These are phyloP conservation scores for Argyra leucocephala DNA, from an alignment of 2,888 invertebrate genomes.

Conservation along the genomic window DNA sequence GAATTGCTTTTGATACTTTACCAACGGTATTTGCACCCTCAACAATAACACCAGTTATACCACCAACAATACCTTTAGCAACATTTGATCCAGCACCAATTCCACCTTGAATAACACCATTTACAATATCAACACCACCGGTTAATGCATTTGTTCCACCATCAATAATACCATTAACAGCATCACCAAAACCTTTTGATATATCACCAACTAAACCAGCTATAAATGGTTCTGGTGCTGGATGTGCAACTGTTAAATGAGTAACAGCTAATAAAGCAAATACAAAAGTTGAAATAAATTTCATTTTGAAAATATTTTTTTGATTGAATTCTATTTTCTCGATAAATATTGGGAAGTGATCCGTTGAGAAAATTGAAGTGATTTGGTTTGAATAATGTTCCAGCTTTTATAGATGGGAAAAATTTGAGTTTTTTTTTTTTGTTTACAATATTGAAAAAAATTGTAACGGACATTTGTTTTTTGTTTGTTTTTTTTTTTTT, in stretches of 20 bases:
- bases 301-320: neutral
- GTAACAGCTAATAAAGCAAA: neutral
- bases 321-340: neutral
- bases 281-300: neutral
- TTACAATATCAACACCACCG: neutral
- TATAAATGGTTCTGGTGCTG: neutral
- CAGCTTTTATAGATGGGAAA: neutral
- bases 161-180: neutral
- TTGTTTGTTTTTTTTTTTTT: too few species aligned
- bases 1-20: neutral
- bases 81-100: neutral
- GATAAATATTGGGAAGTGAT: neutral
- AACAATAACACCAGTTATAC: neutral
- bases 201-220: neutral
- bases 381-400: neutral
- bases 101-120: neutral
- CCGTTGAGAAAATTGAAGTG: neutral
- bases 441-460: too few species aligned
- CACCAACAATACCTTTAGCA: neutral
- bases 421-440: too few species aligned
- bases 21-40: neutral
- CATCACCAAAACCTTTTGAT: neutral
- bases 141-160: neutral
- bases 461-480: too few species aligned
- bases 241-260: neutral